Conservation (phyloP, 2,797 vertebrate species). For the Heliangelus exortis region DNA sequence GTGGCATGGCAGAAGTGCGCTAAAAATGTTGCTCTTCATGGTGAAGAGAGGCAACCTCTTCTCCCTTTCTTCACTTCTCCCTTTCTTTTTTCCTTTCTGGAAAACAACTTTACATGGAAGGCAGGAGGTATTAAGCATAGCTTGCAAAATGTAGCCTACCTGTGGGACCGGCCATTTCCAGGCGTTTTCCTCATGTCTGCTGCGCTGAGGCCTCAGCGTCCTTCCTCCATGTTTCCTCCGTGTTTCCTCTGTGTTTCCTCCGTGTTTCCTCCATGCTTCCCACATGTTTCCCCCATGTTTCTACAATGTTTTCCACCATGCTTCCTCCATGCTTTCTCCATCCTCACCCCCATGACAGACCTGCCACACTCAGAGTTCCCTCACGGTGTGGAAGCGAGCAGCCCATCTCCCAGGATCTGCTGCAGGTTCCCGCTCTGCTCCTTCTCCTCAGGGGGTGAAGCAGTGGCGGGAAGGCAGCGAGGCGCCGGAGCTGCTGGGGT, state of each 20-base stretch:
- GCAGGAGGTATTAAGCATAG: accelerated
- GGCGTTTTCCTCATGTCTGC: accelerated
- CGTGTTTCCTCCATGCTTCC: no score
- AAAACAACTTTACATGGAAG: accelerated
- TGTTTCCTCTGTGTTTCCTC: no score
- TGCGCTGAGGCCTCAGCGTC: accelerated
- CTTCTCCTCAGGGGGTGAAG: neutral
- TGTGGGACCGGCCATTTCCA: accelerated
- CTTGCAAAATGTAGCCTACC: neutral
- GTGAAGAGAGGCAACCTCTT: accelerated
- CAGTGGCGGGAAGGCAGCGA: accelerated
- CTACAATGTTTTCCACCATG: no score
- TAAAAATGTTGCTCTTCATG: accelerated
- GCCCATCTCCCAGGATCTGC: neutral
- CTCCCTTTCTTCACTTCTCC: neutral
- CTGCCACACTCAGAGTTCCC: accelerated
- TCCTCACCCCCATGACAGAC: accelerated
- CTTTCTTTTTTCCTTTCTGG: no score
- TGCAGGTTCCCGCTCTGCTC: accelerated
- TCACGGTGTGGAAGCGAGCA: neutral
- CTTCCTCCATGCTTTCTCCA: no score
- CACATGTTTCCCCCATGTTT: no score
- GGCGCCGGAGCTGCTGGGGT: neutral
- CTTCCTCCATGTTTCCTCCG: neutral
- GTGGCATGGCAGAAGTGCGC: accelerated